phyloP scores from a whole-genome alignment of 2,888 invertebrate species.

The Philereme vetulata region DNA sequence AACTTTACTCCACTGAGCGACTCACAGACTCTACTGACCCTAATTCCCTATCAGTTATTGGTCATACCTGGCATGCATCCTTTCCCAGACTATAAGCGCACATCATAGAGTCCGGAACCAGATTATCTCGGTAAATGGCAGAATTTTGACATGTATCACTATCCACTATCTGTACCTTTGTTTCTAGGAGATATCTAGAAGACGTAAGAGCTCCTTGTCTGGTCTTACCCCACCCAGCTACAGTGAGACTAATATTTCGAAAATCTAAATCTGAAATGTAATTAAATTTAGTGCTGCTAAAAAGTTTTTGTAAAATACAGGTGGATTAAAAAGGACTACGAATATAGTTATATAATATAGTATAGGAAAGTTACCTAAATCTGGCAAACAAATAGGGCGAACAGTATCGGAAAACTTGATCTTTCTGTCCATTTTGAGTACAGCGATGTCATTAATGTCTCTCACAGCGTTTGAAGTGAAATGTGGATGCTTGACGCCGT shows the following conservation, averaged over 20 bases:
- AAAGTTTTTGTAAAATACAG: too few species aligned
- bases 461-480: constrained; percentile 81
- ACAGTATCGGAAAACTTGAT: constrained; percentile 72
- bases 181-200: constrained; percentile 75
- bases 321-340: too few species aligned
- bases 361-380: constrained; percentile 37
- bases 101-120: constrained; percentile 76
- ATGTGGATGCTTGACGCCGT: constrained; percentile 72
- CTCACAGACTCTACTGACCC: too few species aligned
- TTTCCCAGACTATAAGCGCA: constrained; percentile 85
- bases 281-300: neutral
- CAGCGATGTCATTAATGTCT: constrained; percentile 84
- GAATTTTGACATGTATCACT: constrained; percentile 61
- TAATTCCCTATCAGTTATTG: too few species aligned
- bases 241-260: constrained; percentile 57
- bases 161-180: constrained; percentile 73
- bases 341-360: too few species aligned
- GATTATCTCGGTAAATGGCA: constrained; percentile 67
- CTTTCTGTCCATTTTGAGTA: constrained; percentile 73
- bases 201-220: constrained; percentile 68
- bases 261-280: constrained; percentile 63
- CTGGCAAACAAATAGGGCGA: constrained; percentile 80
- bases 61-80: constrained; percentile 85
- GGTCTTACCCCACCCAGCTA: constrained; percentile 79
- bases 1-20: too few species aligned